Evolutionary conservation across 2,888 invertebrate genomes (phyloP).

Genomic region (Aricia artaxerxes): DNA sequence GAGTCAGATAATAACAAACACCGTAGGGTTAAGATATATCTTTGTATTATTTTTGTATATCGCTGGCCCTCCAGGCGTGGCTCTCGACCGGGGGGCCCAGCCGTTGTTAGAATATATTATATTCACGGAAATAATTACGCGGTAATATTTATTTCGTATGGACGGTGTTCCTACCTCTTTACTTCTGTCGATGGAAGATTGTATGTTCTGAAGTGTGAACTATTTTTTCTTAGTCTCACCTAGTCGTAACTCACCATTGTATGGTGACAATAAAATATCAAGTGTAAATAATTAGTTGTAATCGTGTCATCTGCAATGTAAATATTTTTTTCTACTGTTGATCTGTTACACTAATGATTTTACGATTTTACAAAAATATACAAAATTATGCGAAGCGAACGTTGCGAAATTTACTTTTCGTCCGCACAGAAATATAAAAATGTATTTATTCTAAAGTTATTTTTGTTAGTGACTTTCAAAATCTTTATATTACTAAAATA

Average conservation of each 20-base stretch:
- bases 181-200: conserved; percentile 42
- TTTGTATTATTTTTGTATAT: conserved; percentile 59
- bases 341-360: neutral
- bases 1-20: conserved; percentile 32
- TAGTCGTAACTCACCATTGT: conserved; percentile 67
- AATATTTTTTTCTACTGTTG: conserved; percentile 50
- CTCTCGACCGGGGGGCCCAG: conserved; percentile 55
- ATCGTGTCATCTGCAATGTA: conserved; percentile 59
- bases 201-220: conserved; percentile 35
- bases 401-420: neutral
- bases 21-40: conserved; percentile 39
- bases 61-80: conserved; percentile 52
- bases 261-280: conserved; percentile 79
- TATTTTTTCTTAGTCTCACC: conserved; percentile 36
- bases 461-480: neutral
- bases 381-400: neutral
- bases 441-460: neutral
- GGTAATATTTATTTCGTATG: conserved; percentile 39
- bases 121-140: conserved; percentile 39
- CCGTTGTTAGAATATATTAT: conserved; percentile 48
- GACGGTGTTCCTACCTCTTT: conserved; percentile 42
- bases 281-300: conserved; percentile 73
- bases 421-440: neutral
- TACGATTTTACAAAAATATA: neutral
- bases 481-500: neutral